phyloP scores from a whole-genome alignment of 2,797 vertebrate genomes.

The Craterocephalus amniculus region DNA sequence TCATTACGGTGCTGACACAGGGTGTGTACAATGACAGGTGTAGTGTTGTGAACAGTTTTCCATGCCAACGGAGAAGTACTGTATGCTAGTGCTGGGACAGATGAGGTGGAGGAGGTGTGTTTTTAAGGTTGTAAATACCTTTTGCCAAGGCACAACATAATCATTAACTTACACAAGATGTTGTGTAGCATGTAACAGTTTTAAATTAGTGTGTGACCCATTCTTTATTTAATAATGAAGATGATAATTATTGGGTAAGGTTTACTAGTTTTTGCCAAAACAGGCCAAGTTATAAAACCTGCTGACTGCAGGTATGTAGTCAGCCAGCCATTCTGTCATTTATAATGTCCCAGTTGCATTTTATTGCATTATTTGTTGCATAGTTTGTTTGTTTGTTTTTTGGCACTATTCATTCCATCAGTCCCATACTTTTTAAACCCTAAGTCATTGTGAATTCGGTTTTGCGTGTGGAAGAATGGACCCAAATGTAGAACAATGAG shows the following conservation, averaged over 20 bases:
- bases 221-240: background rate
- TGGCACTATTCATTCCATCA: no score
- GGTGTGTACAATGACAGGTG: constrained; percentile 17
- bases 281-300: constrained; percentile 4
- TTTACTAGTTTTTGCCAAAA: no score
- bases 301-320: background rate
- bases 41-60: constrained; percentile 5
- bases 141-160: background rate
- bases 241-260: no score
- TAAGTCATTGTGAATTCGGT: no score
- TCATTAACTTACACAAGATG: constrained; percentile 37
- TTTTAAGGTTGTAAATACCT: constrained; percentile 10
- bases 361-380: no score
- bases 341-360: no score
- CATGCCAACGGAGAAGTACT: constrained; percentile 4
- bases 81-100: constrained; percentile 6
- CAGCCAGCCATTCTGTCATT: no score
- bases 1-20: constrained; percentile 32
- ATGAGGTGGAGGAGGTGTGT: background rate
- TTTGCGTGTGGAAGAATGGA: no score
- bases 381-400: no score
- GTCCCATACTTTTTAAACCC: no score
- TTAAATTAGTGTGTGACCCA: background rate
- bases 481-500: no score
- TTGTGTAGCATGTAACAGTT: background rate